These are phyloP conservation scores for Drosophila testacea DNA, from an alignment of 2,888 invertebrate species.

Conservation along the genomic window DNA sequence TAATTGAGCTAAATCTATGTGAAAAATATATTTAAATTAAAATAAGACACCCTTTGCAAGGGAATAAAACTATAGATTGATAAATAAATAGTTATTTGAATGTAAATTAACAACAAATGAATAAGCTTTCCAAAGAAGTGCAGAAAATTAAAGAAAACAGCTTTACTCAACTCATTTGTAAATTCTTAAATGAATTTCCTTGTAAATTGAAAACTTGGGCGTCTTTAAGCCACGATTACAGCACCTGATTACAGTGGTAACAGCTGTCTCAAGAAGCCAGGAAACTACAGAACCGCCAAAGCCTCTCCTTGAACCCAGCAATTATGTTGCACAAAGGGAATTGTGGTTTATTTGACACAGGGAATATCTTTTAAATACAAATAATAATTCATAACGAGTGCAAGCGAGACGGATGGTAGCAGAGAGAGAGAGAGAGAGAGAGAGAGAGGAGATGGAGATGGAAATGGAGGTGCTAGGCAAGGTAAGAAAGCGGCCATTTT, in stretches of 20 bases:
- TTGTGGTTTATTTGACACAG: slow-evolving; percentile 59
- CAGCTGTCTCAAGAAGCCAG: slow-evolving; percentile 8
- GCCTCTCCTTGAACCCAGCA: slow-evolving; percentile 12
- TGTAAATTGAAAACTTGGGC: slow-evolving; percentile 26
- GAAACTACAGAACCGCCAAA: slow-evolving; percentile 29
- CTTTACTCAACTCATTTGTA: neutral
- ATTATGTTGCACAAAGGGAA: slow-evolving; percentile 71
- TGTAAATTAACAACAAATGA: neutral
- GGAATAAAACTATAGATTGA: too few species aligned
- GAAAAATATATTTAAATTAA: too few species aligned
- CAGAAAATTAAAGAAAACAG: neutral
- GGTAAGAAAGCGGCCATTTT: slow-evolving; percentile 72
- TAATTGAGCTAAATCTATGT: too few species aligned
- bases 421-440: neutral
- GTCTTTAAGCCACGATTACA: slow-evolving; percentile 60
- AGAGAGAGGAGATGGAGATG: neutral
- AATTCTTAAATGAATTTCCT: neutral
- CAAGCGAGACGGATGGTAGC: slow-evolving; percentile 25
- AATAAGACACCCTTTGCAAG: too few species aligned
- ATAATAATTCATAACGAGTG: slow-evolving; percentile 65
- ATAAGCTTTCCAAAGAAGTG: too few species aligned
- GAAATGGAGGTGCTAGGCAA: slow-evolving; percentile 25
- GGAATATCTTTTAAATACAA: slow-evolving; percentile 75
- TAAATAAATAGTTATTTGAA: too few species aligned
- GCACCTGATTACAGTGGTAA: slow-evolving; percentile 57